A percentile compares a stretch with the other conserved stretches of the same genome.
Evolutionary conservation across 2,797 vertebrate genomes (phyloP).

Genomic region (Pagetopsis macropterus): DNA sequence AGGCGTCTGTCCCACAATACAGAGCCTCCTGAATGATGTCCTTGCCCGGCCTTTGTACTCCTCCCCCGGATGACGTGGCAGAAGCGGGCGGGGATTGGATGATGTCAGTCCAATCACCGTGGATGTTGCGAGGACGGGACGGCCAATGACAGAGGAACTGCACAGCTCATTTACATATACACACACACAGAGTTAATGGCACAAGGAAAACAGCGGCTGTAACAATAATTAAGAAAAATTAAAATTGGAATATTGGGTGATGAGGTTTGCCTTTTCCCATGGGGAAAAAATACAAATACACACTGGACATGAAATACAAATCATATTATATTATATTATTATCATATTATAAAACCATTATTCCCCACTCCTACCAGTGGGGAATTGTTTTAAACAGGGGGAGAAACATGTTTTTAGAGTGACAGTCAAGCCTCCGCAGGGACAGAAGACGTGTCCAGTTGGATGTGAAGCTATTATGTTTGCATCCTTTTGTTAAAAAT

Average conservation of each 20-base stretch:
- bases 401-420: background rate
- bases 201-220: too few relatives aligned
- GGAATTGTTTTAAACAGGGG: background rate
- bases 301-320: conserved; percentile 2
- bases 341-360: background rate
- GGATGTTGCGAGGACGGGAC: too few relatives aligned
- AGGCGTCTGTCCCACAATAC: too few relatives aligned
- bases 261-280: background rate
- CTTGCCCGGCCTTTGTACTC: too few relatives aligned
- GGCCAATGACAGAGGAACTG: too few relatives aligned
- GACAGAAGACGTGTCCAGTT: conserved; percentile 4
- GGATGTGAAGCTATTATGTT: conserved; percentile 3
- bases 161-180: too few relatives aligned
- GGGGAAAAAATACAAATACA: background rate
- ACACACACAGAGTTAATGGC: too few relatives aligned
- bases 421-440: background rate
- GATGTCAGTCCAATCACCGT: too few relatives aligned
- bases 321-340: background rate
- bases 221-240: conserved; percentile 11
- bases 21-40: too few relatives aligned
- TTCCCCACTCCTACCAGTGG: too few relatives aligned
- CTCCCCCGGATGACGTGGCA: too few relatives aligned
- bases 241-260: conserved; percentile 1
- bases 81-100: too few relatives aligned
- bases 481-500: conserved; percentile 8